phyloP scores from a whole-genome alignment of 2,797 vertebrate genomes.

The Lerista edwardsae region DNA sequence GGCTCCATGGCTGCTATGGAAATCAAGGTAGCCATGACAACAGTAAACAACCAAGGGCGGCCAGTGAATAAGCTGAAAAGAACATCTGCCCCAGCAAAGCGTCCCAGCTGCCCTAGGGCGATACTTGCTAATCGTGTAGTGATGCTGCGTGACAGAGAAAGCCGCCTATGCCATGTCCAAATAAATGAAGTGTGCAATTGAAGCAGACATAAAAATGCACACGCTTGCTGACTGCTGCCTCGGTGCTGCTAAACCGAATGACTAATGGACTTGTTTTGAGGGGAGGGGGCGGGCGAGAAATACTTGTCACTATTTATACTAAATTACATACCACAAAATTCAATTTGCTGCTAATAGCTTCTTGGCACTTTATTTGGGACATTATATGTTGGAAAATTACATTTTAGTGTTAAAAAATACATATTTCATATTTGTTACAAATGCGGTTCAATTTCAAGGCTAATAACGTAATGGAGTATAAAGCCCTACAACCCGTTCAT shows the following conservation, averaged over 20 bases:
- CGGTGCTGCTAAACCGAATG: slow-evolving; percentile 68
- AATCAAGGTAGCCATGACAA: slow-evolving; percentile 82
- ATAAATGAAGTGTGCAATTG: slow-evolving; percentile 80
- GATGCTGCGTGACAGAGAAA: slow-evolving; percentile 73
- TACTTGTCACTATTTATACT: slow-evolving; percentile 74
- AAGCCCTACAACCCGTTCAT: slow-evolving; percentile 63
- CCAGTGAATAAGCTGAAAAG: slow-evolving; percentile 82
- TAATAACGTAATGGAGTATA: slow-evolving; percentile 45
- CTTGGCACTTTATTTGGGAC: slow-evolving; percentile 68
- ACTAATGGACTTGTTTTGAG: slow-evolving; percentile 62
- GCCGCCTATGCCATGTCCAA: slow-evolving; percentile 74
- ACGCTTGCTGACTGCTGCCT: slow-evolving; percentile 73
- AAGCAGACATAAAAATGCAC: slow-evolving; percentile 78
- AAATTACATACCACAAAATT: slow-evolving; percentile 76
- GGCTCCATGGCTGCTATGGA: slow-evolving; percentile 82
- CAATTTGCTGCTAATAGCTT: slow-evolving; percentile 75
- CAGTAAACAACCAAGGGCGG: slow-evolving; percentile 82
- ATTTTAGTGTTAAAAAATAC: slow-evolving; percentile 67
- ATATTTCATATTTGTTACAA: slow-evolving; percentile 58
- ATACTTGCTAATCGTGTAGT: slow-evolving; percentile 73
- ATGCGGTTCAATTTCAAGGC: slow-evolving; percentile 63
- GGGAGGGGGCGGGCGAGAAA: background rate
- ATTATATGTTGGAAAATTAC: slow-evolving; percentile 72
- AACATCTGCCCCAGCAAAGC: slow-evolving; percentile 83
- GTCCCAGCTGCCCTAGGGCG: slow-evolving; percentile 78